These are phyloP conservation scores for Drosophila colorata DNA, from an alignment of 2,888 invertebrate species.

Conservation along the genomic window DNA sequence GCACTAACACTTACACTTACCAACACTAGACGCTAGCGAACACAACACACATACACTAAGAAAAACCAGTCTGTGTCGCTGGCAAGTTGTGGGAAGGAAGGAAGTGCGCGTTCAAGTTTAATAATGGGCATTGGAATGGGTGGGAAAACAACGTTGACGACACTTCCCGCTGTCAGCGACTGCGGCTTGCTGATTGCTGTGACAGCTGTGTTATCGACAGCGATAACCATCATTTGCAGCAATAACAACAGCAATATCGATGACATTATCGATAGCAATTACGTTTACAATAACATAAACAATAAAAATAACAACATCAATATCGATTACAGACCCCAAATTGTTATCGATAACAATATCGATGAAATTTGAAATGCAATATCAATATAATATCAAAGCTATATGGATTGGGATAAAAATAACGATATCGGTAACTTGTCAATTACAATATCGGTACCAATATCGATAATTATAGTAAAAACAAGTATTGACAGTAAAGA, in stretches of 20 bases:
- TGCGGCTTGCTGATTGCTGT: background rate
- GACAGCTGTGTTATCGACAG: background rate
- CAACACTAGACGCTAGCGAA: background rate
- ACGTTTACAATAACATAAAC: background rate
- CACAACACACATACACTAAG: constrained; percentile 5
- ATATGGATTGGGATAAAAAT: too few relatives aligned
- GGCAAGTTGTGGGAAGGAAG: constrained; percentile 50
- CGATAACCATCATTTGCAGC: constrained; percentile 7
- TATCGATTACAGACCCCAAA: background rate
- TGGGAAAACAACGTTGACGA: constrained; percentile 34
- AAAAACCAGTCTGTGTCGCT: constrained; percentile 52
- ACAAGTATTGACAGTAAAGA: background rate
- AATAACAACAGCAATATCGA: background rate
- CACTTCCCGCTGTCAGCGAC: constrained; percentile 11
- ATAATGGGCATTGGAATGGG: constrained; percentile 52
- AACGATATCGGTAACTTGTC: background rate
- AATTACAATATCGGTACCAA: too few relatives aligned
- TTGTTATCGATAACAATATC: background rate
- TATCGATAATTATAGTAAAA: background rate
- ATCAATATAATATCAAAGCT: too few relatives aligned
- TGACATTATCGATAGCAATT: background rate
- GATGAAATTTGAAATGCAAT: background rate
- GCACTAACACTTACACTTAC: constrained; percentile 1
- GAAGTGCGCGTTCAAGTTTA: constrained; percentile 63
- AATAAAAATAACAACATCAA: background rate